Evolutionary conservation across 2,797 vertebrate genomes (phyloP), one percentile per base, ranked within the genome.

Genomic region (Tympanoctomys barrerae): DNA sequence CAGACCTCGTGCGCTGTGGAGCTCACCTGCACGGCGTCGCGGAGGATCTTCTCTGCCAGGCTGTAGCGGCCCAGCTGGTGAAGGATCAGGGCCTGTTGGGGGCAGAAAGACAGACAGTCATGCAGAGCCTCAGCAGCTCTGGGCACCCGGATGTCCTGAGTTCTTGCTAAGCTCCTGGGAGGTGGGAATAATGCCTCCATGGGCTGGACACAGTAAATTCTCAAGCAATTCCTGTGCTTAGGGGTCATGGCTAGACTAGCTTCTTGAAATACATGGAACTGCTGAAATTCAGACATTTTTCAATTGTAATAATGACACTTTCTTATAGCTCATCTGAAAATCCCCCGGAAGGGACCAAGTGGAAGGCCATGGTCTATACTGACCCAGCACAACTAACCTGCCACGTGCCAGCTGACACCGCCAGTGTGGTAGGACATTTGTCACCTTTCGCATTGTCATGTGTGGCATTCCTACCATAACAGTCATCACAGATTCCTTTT

Each of bases 1-100:
- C 99, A 99, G 75, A 99, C 99, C 54, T 99, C 99, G 0, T 99
- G 99, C 93, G 99, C 99, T 0, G 99, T 99, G 28, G 99, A 99
- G 98, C 99, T 99, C 96, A 99, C 99, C 98, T 99, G 99, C 90
- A 99, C 99, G 0, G 99, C 99, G 0, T 99, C 99, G 39, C 99
- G 98, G 97, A 99, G 99, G 87, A 99, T 99, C 97, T 99, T 99
- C 97, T 99, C 99, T 0, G 99, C 99, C 97, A 99, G 98, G 96
- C 99, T 99, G 96, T 98, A 99, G 94, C 99, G 99, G 95, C 99
- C 99, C 31, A 99, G 98, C 98, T 99, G 99, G 96, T 99, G 99
- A 84, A 99, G 99, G 93, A 99, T 99, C 97, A 99, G 98, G 97
- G 99, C 99, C 99, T 99, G 98, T 3, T 39, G 98, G 92, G 10